Percentiles rank a stretch among this genome's conserved stretches.
Conservation (phyloP, 2,797 vertebrate species). For the Hemibagrus guttatus region DNA sequence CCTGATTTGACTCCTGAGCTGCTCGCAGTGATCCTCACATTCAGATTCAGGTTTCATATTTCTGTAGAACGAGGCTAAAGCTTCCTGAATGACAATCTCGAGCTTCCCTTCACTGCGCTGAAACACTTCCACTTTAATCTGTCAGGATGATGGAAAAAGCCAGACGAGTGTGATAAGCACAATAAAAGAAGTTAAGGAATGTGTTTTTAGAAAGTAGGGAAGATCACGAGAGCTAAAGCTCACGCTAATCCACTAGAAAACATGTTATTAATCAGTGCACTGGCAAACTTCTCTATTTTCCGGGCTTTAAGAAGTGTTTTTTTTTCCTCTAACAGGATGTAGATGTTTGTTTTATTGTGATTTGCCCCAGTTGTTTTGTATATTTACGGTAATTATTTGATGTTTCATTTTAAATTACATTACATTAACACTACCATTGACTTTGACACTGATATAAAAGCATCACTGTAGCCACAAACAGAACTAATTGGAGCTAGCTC, state of each 20-base stretch:
- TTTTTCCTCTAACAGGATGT: not conserved
- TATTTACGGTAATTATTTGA: not conserved
- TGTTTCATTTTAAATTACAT: not conserved
- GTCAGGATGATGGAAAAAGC: not conserved
- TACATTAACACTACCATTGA: not conserved
- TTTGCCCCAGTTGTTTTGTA: not conserved
- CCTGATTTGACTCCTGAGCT: slow-evolving; percentile 41
- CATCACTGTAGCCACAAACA: not conserved
- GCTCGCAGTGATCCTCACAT: not conserved
- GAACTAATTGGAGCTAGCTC: not conserved
- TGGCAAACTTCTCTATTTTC: not conserved
- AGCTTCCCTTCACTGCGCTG: slow-evolving; percentile 38
- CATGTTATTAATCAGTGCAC: not conserved
- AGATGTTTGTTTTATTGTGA: too few relatives aligned
- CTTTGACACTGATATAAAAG: not conserved
- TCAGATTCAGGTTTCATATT: slow-evolving; percentile 5
- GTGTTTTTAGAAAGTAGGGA: slow-evolving; percentile 5
- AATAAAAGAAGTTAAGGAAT: too few relatives aligned
- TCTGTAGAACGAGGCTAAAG: not conserved
- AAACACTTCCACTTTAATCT: slow-evolving; percentile 43
- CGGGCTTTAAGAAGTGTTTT: not conserved
- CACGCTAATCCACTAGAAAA: not conserved
- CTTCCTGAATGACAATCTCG: slow-evolving; percentile 32
- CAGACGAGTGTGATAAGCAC: not conserved
- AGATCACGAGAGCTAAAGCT: not conserved